phyloP scores from a whole-genome alignment of 1,140 invertebrate genomes.

The Neotoxoptera formosana region DNA sequence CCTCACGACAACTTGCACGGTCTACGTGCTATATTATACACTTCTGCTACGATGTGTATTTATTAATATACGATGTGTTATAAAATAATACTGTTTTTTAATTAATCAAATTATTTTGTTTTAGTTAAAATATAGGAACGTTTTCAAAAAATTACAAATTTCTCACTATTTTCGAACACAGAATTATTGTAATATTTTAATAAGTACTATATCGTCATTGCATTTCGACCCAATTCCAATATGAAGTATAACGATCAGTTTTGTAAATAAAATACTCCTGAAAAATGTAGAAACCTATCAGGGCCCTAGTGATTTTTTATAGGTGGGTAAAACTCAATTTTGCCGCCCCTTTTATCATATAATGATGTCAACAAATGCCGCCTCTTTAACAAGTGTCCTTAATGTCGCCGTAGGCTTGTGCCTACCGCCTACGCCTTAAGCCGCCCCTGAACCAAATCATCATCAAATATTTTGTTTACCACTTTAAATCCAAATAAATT shows the following conservation, averaged over 20 bases:
- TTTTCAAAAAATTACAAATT: not conserved
- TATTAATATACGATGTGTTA: too few relatives aligned
- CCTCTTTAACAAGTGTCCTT: too few relatives aligned
- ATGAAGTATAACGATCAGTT: not conserved
- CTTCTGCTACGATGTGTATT: not conserved
- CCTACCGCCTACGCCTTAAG: too few relatives aligned
- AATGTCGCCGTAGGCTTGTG: too few relatives aligned
- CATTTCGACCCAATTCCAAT: not conserved
- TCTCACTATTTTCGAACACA: not conserved
- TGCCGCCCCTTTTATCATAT: too few relatives aligned
- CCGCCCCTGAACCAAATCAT: too few relatives aligned
- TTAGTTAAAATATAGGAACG: not conserved
- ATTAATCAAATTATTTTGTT: not conserved
- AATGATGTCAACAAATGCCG: too few relatives aligned
- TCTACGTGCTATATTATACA: not conserved
- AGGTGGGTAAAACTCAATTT: too few relatives aligned
- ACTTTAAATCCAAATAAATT: not conserved
- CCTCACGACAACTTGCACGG: not conserved
- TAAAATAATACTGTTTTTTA: not conserved
- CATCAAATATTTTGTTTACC: not conserved
- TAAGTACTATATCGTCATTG: too few relatives aligned
- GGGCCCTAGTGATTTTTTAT: too few relatives aligned
- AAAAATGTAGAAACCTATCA: too few relatives aligned
- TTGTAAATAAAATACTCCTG: not conserved
- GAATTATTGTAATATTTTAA: not conserved